Evolutionary conservation across 64 coral and sea anemone species (phyloP), one percentile per base, ranked within the genome.

Genomic region (Anthopleura sola): DNA sequence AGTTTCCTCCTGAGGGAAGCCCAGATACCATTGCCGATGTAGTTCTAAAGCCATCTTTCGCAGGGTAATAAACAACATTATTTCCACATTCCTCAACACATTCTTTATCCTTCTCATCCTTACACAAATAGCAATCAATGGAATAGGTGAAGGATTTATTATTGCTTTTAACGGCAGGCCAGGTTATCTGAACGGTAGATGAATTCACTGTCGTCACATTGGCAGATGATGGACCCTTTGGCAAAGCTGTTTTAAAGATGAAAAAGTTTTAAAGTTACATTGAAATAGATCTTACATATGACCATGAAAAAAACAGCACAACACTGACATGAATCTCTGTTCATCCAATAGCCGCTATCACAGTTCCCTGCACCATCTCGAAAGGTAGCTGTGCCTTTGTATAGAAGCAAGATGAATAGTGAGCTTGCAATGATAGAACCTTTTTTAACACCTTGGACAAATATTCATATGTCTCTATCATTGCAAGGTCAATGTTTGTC

Each of bases 111-210:
- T 74, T 21, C 0, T 13, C 3, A 37, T 84, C 77, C 13, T 49
- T 50, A 19, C 89, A 91, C 19, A 7, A 56, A 37, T 80, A 91
- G 39, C 89, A 91, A 36, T 86, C 89, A 6, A 91, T 20, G 12
- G 74, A n/a, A n/a, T 86, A 91, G 34, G 23, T 46, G 0, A 91
- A 3, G 3, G 18, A 32, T 9, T 36, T 49, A 9, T 23, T 51
- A 21, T 14, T 83, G 48, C 15, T 8, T 3, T 0, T 60, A 29
- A 50, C 19, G 8, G 78, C n/a, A n/a, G 75, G 37, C 89, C 89
- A 91, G 0, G 16, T 62, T 26, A 91, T 48, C 5, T 18, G 14
- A 21, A 85, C 39, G 55, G 17, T 1, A 23, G 83, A 85, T 47
- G 49, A 21, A 19, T 85, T 79, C n/a, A 62, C 53, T 36, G 75